Evolutionary conservation across 2,113 vertebrate species (phyloP).

Genomic region (Eudyptes chrysolophus): DNA sequence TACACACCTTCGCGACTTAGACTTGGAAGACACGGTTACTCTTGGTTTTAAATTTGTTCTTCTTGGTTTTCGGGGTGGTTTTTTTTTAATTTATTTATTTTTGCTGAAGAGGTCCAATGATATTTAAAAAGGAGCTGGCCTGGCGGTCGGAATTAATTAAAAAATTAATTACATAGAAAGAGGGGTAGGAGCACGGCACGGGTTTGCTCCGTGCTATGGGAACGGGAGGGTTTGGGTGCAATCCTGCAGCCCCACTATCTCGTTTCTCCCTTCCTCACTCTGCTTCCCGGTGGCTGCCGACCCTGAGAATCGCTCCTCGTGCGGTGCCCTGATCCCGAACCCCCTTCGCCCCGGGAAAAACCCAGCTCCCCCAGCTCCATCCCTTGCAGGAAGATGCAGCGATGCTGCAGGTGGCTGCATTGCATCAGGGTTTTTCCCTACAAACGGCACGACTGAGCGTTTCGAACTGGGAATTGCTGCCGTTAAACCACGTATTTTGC

Average conservation of each 20-base stretch:
- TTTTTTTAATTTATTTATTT: conserved; percentile 64
- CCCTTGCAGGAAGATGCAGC: background rate
- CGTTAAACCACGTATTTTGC: fast-evolving
- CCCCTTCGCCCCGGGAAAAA: background rate
- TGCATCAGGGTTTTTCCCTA: background rate
- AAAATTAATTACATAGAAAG: conserved; percentile 1
- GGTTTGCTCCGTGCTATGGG: background rate
- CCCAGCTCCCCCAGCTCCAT: background rate
- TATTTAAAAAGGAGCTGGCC: conserved; percentile 67
- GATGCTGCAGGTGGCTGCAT: background rate
- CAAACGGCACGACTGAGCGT: fast-evolving
- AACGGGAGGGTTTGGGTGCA: background rate
- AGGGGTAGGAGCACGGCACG: background rate
- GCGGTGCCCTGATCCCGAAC: background rate
- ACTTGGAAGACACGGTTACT: conserved; percentile 89
- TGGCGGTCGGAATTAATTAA: conserved; percentile 27
- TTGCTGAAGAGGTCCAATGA: conserved; percentile 84
- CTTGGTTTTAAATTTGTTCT: conserved; percentile 58
- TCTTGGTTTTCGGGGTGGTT: conserved; percentile 27
- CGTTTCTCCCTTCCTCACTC: fast-evolving
- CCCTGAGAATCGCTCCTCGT: background rate
- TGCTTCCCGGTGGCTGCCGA: fast-evolving
- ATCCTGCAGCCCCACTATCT: background rate
- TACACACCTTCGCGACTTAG: conserved; percentile 73
- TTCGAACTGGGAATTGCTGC: background rate